Conservation (phyloP, 1,140 invertebrate genomes). For the Sitophilus oryzae region DNA sequence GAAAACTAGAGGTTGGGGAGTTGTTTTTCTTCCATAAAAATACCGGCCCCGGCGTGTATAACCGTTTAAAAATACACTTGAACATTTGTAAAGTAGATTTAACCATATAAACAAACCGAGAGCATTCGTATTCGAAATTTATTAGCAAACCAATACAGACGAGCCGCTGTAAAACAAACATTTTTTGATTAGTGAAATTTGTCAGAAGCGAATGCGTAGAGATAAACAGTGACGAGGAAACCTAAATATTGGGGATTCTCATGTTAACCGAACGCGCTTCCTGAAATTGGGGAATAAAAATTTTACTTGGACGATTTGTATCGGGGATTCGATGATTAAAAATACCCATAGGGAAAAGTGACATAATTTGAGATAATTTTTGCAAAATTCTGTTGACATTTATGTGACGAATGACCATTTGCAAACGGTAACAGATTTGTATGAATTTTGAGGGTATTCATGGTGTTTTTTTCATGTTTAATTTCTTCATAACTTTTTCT, state of each 20-base stretch:
- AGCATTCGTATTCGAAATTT: constrained; percentile 18
- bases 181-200: constrained; percentile 22
- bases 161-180: constrained; percentile 17
- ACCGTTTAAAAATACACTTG: constrained; percentile 18
- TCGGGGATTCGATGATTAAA: background rate
- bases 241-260: constrained; percentile 11
- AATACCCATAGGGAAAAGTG: too few species aligned
- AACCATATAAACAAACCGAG: constrained; percentile 19
- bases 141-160: constrained; percentile 14
- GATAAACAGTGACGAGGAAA: constrained; percentile 19
- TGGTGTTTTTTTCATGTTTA: too few species aligned
- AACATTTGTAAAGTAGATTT: constrained; percentile 19
- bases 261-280: background rate
- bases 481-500: too few species aligned
- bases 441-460: too few species aligned
- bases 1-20: too few species aligned
- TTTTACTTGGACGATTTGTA: too few species aligned
- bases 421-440: too few species aligned
- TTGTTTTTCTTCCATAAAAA: background rate
- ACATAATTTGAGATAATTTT: too few species aligned
- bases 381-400: too few species aligned
- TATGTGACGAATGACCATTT: too few species aligned
- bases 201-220: constrained; percentile 12
- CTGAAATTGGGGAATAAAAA: background rate
- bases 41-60: constrained; percentile 1